Percentiles rank a stretch among this genome's conserved stretches.
These are phyloP conservation scores for Mareca strepera DNA, from an alignment of 2,797 vertebrate species.

Conservation along the genomic window DNA sequence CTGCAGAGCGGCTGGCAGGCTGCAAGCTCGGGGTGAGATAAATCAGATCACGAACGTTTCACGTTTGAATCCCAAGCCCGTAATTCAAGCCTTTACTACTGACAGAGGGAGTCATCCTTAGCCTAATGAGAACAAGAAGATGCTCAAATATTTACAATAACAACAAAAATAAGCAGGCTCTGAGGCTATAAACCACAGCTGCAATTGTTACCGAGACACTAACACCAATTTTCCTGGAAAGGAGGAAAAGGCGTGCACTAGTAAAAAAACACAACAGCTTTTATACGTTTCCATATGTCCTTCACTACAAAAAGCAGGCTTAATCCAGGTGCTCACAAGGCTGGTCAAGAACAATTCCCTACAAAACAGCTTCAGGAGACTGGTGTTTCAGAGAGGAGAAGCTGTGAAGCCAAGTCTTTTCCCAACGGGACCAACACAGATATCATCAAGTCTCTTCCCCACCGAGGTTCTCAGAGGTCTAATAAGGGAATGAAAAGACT, in stretches of 20 bases:
- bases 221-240: not conserved
- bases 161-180: not conserved
- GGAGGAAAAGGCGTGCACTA: not conserved
- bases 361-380: not conserved
- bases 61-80: not conserved
- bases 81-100: not conserved
- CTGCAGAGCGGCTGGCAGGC: not conserved
- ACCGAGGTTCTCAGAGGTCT: not conserved
- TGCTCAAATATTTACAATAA: not conserved
- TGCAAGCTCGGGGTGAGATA: not conserved
- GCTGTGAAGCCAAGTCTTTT: not conserved
- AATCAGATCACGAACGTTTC: too few relatives aligned
- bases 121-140: not conserved
- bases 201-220: not conserved
- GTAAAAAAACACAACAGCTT: not conserved
- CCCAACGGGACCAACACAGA: rapidly evolving
- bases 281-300: not conserved
- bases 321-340: not conserved
- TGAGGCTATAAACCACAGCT: not conserved
- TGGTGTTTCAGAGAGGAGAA: not conserved
- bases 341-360: not conserved
- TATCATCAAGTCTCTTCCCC: not conserved
- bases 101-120: not conserved
- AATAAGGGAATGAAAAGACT: not conserved
- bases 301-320: not conserved